phyloP scores from a whole-genome alignment of 35 echinoderm and acorn worm species.

The Apostichopus californicus region DNA sequence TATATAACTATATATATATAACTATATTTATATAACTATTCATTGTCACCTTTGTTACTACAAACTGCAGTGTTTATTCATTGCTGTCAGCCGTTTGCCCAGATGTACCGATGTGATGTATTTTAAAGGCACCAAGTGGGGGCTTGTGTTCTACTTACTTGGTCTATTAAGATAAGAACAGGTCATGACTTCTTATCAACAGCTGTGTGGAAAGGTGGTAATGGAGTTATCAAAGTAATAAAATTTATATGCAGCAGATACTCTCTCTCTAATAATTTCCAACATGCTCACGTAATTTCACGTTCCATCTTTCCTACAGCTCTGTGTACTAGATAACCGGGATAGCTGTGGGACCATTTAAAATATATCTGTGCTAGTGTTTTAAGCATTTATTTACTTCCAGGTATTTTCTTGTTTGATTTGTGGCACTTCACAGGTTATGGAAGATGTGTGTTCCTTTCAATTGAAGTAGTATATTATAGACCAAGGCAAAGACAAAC shows the following conservation, averaged over 20 bases:
- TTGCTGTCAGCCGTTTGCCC: background rate
- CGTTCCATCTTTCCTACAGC: background rate
- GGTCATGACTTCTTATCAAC: slow-evolving; percentile 19
- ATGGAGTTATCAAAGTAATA: slow-evolving; percentile 36
- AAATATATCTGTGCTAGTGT: background rate
- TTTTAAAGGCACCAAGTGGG: slow-evolving; percentile 10
- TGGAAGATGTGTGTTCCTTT: too few species aligned
- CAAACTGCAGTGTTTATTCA: slow-evolving; percentile 38
- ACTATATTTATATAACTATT: background rate
- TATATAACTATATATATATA: too few species aligned
- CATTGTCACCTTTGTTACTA: slow-evolving; percentile 24
- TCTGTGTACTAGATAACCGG: background rate
- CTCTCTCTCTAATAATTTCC: background rate
- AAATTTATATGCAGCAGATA: background rate
- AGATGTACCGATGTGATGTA: background rate
- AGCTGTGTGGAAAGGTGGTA: slow-evolving; percentile 34
- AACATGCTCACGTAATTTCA: background rate
- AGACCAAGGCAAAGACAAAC: too few species aligned
- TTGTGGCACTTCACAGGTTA: too few species aligned
- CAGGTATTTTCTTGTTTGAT: too few species aligned
- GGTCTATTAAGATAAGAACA: slow-evolving; percentile 7
- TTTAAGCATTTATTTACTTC: background rate
- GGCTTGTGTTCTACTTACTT: slow-evolving; percentile 34
- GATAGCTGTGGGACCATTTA: background rate
- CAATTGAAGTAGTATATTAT: too few species aligned